phyloP scores from a whole-genome alignment of 2,888 invertebrate species.

The Drosophila melanosoma region DNA sequence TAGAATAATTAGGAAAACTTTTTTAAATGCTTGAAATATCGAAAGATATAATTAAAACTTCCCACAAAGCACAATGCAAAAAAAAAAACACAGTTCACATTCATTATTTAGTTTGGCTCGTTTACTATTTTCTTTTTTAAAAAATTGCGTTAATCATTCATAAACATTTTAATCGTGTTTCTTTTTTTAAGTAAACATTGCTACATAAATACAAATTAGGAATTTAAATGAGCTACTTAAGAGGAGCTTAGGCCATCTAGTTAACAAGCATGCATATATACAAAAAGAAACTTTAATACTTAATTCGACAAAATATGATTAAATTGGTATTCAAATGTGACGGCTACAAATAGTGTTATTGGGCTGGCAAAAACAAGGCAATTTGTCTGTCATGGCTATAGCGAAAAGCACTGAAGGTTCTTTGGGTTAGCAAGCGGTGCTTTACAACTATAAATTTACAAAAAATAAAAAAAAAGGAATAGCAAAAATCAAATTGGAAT shows the following conservation, averaged over 20 bases:
- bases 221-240: conserved; percentile 51
- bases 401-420: conserved; percentile 68
- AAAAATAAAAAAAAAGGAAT: conserved; percentile 19
- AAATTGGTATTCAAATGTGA: conserved; percentile 23
- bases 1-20: background rate
- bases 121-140: conserved; percentile 51
- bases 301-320: conserved; percentile 46
- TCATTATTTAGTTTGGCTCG: conserved; percentile 37
- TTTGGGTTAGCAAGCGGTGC: conserved; percentile 35
- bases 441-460: conserved; percentile 12
- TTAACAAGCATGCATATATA: conserved; percentile 62
- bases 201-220: conserved; percentile 62
- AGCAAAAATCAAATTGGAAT: background rate
- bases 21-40: background rate
- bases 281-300: conserved; percentile 67
- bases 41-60: background rate
- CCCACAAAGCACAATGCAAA: background rate
- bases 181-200: conserved; percentile 70
- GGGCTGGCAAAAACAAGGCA: conserved; percentile 40
- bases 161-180: conserved; percentile 42
- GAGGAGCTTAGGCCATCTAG: conserved; percentile 65
- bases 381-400: conserved; percentile 69
- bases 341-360: conserved; percentile 25
- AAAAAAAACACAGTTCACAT: background rate
- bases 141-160: conserved; percentile 48